Base-by-base conservation (phyloP, 2,888 invertebrate species). In the Iphiclides podalirius region DNA sequence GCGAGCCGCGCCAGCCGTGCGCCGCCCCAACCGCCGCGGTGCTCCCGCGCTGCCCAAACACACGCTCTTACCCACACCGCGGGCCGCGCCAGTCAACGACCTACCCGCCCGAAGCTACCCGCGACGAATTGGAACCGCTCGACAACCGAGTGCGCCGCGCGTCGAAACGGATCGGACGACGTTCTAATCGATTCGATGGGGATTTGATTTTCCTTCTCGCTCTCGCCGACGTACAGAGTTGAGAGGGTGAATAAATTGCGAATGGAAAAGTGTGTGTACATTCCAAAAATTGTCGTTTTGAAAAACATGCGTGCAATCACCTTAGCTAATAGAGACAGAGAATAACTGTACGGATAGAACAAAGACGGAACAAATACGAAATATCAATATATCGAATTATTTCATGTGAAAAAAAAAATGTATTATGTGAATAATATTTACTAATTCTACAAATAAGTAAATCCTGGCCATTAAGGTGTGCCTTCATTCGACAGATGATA, bases 1-100 rank as follows among this genome's bases (percentile, higher is more conserved):
- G 89, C 88, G 76, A 89, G 77, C 62, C 76, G 74, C 72, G 79
- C 86, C 72, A 89, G 84, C 73, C 84, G 77, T 79, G 81, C 79
- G 75, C 79, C 77, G 65, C 75, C 72, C 79, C 87, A 83, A 49
- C 64, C 64, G 64, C 72, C 66, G 66, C 67, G 63, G 68, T 72
- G 67, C 66, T 58, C 60, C 59, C 70, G 68, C 80, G 84, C 86
- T 83, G 85, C 68, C 80, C 83, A 83, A 79, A 79, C 72, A 80
- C 85, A 80, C 79, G 82, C 84, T 80, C 80, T 73, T 72, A 69
- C 75, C 72, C 67, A 75, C 70, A 57, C 71, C 72, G 70, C 65
- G 61, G 65, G 61, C 58, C 64, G 60, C 64, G 59, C 59, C 40
- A 52, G 52, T 56, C 51, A 54, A 59, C 63, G n/a, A n/a, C 33